Conservation (phyloP, 2,888 invertebrate genomes). For the Parnassius orleans region DNA sequence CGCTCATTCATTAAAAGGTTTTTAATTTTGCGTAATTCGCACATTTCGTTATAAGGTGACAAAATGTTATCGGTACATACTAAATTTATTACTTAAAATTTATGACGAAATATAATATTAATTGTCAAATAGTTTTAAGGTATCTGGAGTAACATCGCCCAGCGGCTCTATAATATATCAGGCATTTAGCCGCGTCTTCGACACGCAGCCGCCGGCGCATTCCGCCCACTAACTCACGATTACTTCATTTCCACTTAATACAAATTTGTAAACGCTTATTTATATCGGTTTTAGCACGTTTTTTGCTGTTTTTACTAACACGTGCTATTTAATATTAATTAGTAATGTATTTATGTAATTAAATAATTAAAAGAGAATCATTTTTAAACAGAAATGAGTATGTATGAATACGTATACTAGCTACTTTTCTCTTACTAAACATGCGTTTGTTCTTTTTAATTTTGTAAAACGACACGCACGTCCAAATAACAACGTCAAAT, state of each 20-base stretch:
- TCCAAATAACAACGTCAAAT: too few species aligned
- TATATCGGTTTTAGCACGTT: slow-evolving; percentile 5
- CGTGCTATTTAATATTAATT: background rate
- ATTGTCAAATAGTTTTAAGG: slow-evolving; percentile 11
- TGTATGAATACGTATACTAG: too few species aligned
- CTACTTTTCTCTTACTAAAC: too few species aligned
- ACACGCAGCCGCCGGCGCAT: slow-evolving; percentile 35
- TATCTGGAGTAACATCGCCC: background rate
- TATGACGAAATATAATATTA: slow-evolving; percentile 5
- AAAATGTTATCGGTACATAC: background rate
- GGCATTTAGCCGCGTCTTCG: slow-evolving; percentile 3
- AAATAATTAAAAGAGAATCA: too few species aligned
- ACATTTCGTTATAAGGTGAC: background rate
- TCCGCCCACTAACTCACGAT: slow-evolving; percentile 42
- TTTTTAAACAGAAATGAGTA: too few species aligned
- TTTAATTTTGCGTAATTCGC: background rate
- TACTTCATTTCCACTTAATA: slow-evolving; percentile 35
- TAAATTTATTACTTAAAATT: slow-evolving; percentile 5
- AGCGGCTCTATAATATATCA: slow-evolving; percentile 4
- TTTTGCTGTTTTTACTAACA: background rate
- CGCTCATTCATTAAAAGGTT: slow-evolving; percentile 1
- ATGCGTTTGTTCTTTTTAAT: too few species aligned
- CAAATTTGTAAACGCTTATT: slow-evolving; percentile 10
- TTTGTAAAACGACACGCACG: too few species aligned
- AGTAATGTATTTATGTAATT: background rate